Percentiles rank a stretch among this genome's conserved stretches.
These are phyloP conservation scores for Leptogaster cylindrica DNA, from an alignment of 2,888 invertebrate genomes.

Conservation along the genomic window DNA sequence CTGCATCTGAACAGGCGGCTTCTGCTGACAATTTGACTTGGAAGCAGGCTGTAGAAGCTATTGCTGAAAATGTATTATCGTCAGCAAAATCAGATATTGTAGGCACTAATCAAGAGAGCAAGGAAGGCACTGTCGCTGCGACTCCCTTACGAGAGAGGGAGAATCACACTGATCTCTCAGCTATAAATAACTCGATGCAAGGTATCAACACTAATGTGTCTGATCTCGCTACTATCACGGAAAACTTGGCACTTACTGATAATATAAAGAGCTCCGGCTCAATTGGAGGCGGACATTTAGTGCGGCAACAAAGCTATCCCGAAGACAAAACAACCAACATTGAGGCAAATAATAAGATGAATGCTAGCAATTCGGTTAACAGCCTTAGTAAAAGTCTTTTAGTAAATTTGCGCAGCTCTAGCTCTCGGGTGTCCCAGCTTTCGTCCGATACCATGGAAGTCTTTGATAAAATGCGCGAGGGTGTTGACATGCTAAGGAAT, in stretches of 20 bases:
- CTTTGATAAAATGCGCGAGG: constrained; percentile 71
- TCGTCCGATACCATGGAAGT: constrained; percentile 68
- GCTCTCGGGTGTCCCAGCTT: constrained; percentile 55
- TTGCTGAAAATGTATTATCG: constrained; percentile 82
- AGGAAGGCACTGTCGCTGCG: constrained; percentile 66
- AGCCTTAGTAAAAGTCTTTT: constrained; percentile 57
- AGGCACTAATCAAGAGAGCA: constrained; percentile 58
- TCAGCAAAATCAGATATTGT: constrained; percentile 75
- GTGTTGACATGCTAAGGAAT: constrained; percentile 75
- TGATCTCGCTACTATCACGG: constrained; percentile 87
- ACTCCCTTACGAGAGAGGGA: constrained; percentile 67
- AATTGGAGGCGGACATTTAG: constrained; percentile 47
- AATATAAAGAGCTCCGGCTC: constrained; percentile 52
- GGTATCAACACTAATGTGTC: constrained; percentile 64
- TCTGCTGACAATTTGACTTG: constrained; percentile 91
- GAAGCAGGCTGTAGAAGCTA: constrained; percentile 86
- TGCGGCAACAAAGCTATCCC: constrained; percentile 59
- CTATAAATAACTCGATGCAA: constrained; percentile 74
- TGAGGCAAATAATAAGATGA: constrained; percentile 62
- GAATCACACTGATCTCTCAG: constrained; percentile 70
- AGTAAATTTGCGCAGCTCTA: constrained; percentile 55
- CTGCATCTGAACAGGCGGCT: constrained; percentile 94
- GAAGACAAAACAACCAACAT: constrained; percentile 64
- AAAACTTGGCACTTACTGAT: constrained; percentile 76
- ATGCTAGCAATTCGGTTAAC: constrained; percentile 59